Evolutionary conservation across 2,888 invertebrate species (phyloP).

Genomic region (Mesopsocus fuscifrons): DNA sequence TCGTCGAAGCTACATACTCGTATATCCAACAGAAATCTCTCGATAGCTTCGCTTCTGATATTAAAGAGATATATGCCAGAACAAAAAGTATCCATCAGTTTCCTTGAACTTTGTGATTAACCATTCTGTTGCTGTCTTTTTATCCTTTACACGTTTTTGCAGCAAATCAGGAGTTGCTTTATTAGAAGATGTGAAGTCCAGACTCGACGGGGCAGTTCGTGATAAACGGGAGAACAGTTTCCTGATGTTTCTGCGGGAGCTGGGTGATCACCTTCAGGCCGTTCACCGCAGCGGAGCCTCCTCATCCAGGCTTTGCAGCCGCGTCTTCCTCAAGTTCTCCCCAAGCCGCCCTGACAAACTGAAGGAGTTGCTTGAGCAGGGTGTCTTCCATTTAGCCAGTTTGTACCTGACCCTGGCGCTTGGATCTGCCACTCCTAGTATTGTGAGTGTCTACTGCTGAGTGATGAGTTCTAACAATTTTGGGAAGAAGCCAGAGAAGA

Average conservation of each 20-base stretch:
- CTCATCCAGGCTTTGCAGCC: not conserved
- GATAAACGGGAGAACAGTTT: not conserved
- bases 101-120: too few relatives aligned
- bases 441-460: too few relatives aligned
- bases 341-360: not conserved
- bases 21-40: too few relatives aligned
- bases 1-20: too few relatives aligned
- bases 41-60: too few relatives aligned
- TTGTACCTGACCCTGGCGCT: not conserved
- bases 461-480: too few relatives aligned
- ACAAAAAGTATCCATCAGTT: too few relatives aligned
- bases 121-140: too few relatives aligned
- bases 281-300: too few relatives aligned
- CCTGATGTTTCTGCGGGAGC: constrained; percentile 1
- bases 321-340: constrained; percentile 3
- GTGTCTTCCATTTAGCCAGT: not conserved
- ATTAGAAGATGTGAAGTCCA: not conserved
- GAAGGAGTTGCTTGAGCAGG: not conserved
- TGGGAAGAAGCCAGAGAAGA: too few relatives aligned
- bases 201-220: not conserved
- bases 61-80: too few relatives aligned
- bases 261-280: not conserved
- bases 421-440: not conserved
- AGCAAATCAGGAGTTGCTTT: not conserved
- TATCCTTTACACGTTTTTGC: not conserved